Percentiles rank a stretch among this genome's conserved stretches.
Conservation (phyloP, 2,888 invertebrate genomes). For the Chloromyia formosa region DNA sequence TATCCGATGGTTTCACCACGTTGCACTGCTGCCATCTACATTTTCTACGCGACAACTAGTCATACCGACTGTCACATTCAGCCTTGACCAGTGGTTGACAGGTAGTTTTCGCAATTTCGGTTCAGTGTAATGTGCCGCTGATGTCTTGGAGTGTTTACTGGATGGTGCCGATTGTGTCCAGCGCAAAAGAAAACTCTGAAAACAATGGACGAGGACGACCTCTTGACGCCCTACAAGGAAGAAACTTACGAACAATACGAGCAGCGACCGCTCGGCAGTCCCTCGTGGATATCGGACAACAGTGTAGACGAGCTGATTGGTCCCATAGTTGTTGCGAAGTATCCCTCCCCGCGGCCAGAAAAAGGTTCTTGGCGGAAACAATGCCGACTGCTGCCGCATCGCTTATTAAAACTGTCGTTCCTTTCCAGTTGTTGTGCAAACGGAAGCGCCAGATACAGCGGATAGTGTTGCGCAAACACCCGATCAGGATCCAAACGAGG, state of each 20-base stretch:
- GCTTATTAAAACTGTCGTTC: background rate
- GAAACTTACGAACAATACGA: slow-evolving; percentile 24
- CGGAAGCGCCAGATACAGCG: background rate
- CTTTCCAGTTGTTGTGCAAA: background rate
- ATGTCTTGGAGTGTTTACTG: background rate
- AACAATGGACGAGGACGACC: slow-evolving; percentile 41
- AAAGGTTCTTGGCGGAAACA: too few relatives aligned
- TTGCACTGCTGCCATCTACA: too few relatives aligned
- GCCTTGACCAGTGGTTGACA: background rate
- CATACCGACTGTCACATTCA: too few relatives aligned
- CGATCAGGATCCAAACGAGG: too few relatives aligned
- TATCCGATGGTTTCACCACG: too few relatives aligned
- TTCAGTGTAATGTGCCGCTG: background rate
- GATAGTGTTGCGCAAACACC: too few relatives aligned
- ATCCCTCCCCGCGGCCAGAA: background rate
- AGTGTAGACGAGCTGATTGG: background rate
- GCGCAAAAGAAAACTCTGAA: background rate
- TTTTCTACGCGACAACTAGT: too few relatives aligned
- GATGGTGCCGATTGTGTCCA: background rate
- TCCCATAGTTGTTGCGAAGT: background rate
- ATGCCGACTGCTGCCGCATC: background rate
- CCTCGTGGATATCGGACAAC: background rate
- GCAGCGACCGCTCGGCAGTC: background rate
- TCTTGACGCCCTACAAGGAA: slow-evolving; percentile 36
- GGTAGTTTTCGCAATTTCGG: background rate